Percentiles rank a stretch among this genome's conserved stretches.
phyloP scores from a whole-genome alignment of 1,140 invertebrate genomes.

The Drosophila varians region DNA sequence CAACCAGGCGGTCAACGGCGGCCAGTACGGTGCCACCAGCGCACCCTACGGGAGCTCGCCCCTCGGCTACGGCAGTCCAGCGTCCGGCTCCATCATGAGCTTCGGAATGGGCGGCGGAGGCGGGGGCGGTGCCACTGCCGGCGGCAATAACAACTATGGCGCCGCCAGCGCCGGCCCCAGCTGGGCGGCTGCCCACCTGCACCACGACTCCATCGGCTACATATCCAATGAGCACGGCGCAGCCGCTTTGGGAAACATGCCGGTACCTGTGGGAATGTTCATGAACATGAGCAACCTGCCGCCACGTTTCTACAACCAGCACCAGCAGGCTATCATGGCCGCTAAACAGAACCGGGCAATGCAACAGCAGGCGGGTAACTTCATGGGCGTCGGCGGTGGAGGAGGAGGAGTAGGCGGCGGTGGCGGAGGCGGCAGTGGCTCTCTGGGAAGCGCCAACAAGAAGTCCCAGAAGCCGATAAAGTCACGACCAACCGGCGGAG shows the following conservation, averaged over 20 bases:
- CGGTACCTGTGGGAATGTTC: constrained; percentile 97
- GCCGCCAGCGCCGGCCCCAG: constrained; percentile 1
- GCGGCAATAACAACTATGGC: neutral
- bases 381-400: neutral
- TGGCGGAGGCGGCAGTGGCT: neutral
- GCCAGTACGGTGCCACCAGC: constrained; percentile 7
- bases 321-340: constrained; percentile 86
- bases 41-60: constrained; percentile 3
- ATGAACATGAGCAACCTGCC: constrained; percentile 96
- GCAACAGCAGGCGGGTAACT: constrained; percentile 15
- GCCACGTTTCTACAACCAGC: constrained; percentile 94
- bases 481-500: neutral
- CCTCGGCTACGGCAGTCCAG: neutral
- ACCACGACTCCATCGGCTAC: constrained; percentile 96
- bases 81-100: constrained; percentile 61
- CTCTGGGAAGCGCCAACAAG: constrained; percentile 21
- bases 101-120: constrained; percentile 47
- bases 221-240: constrained; percentile 94
- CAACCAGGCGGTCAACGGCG: constrained; percentile 26
- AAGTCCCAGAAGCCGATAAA: constrained; percentile 21
- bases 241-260: constrained; percentile 90
- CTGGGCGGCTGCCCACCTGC: constrained; percentile 78
- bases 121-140: neutral
- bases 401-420: neutral
- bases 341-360: constrained; percentile 70